Conservation (phyloP, 2,797 vertebrate genomes). For the Amazona finschi region DNA sequence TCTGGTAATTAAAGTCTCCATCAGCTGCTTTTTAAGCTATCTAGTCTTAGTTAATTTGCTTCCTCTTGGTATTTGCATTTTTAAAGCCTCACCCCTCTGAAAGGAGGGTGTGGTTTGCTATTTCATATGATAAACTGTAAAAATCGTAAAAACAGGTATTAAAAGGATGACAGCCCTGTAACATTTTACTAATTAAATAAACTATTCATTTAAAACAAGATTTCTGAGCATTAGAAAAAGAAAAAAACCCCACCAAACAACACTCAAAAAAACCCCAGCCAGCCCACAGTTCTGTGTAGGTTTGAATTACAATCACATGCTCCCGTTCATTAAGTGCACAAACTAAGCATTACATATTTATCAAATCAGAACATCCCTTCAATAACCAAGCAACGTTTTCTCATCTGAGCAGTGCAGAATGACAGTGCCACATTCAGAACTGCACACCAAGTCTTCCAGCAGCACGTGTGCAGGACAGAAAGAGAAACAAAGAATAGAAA, state of each 20-base stretch:
- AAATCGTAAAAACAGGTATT: not conserved
- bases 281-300: not conserved
- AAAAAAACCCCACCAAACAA: not conserved
- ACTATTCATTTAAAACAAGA: not conserved
- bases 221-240: not conserved
- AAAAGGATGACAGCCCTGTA: not conserved
- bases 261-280: not conserved
- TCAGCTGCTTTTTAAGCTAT: not conserved
- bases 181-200: not conserved
- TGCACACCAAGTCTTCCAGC: not conserved
- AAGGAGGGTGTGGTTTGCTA: conserved; percentile 58
- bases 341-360: not conserved
- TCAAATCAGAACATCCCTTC: not conserved
- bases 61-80: not conserved
- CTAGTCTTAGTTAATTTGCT: not conserved
- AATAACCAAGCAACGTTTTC: not conserved
- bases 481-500: conserved; percentile 63
- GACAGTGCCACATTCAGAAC: not conserved
- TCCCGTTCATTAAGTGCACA: not conserved
- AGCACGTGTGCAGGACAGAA: conserved; percentile 43
- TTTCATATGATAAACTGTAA: not conserved
- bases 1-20: not conserved
- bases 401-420: not conserved
- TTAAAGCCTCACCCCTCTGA: not conserved
- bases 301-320: not conserved